phyloP scores from a whole-genome alignment of 2,888 invertebrate genomes.

The Thyatira batis region DNA sequence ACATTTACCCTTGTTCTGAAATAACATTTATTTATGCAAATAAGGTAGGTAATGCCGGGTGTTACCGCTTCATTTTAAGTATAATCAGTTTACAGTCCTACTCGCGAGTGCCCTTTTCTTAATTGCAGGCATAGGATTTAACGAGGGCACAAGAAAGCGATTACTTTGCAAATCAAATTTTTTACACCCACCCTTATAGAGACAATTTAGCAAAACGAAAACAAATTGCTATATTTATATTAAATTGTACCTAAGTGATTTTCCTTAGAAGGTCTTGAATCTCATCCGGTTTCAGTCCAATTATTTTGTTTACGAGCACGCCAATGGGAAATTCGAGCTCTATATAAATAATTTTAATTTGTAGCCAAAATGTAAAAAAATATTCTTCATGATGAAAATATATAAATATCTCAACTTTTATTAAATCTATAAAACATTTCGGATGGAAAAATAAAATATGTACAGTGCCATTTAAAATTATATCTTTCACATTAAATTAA shows the following conservation, averaged over 20 bases:
- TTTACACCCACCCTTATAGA: slow-evolving; percentile 24
- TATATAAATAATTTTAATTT: not conserved
- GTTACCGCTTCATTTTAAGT: slow-evolving; percentile 69
- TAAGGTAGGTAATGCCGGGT: slow-evolving; percentile 55
- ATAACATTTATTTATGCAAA: slow-evolving; percentile 69
- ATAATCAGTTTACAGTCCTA: slow-evolving; percentile 63
- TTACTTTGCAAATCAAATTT: slow-evolving; percentile 55
- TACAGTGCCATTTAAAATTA: too few relatives aligned
- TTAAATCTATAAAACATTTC: not conserved
- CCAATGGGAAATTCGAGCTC: not conserved
- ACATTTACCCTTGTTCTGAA: slow-evolving; percentile 45
- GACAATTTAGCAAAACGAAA: not conserved
- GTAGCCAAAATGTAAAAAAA: not conserved
- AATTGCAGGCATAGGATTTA: slow-evolving; percentile 69
- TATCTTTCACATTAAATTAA: too few relatives aligned
- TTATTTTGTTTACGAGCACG: not conserved
- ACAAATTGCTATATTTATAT: not conserved
- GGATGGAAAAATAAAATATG: not conserved
- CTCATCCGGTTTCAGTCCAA: slow-evolving; percentile 1
- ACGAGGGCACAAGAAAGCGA: slow-evolving; percentile 56
- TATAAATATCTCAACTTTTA: not conserved
- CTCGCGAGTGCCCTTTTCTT: slow-evolving; percentile 53
- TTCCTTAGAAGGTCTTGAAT: not conserved
- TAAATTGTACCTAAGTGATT: not conserved
- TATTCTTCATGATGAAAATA: not conserved